phyloP scores from a whole-genome alignment of 2,797 vertebrate genomes.

The Enteromius viviparus region DNA sequence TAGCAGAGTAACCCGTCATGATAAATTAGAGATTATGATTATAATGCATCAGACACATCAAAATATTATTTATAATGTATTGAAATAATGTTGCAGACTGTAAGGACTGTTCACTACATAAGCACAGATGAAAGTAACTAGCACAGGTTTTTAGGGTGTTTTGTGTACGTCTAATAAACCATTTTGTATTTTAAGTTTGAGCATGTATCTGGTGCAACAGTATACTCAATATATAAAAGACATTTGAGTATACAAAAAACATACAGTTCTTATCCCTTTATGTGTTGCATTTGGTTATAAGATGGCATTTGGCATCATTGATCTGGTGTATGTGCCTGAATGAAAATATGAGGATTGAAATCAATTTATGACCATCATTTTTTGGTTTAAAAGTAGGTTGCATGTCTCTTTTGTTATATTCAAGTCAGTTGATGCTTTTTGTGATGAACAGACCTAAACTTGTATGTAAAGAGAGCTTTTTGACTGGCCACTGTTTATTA shows the following conservation, averaged over 20 bases:
- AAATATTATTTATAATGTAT: background rate
- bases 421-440: background rate
- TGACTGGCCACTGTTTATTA: background rate
- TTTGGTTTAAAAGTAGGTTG: too few relatives aligned
- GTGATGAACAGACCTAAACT: background rate
- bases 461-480: background rate
- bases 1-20: background rate
- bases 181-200: too few relatives aligned
- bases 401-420: background rate
- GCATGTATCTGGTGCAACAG: too few relatives aligned
- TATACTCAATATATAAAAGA: too few relatives aligned
- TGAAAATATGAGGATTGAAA: too few relatives aligned
- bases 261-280: too few relatives aligned
- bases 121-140: background rate
- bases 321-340: too few relatives aligned
- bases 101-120: background rate
- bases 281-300: too few relatives aligned
- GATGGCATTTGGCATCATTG: too few relatives aligned
- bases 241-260: too few relatives aligned
- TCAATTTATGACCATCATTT: too few relatives aligned
- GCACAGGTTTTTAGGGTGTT: background rate
- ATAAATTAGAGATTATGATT: conserved; percentile 25
- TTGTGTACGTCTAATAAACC: background rate
- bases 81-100: background rate
- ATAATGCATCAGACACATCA: background rate